Evolutionary conservation across 2,797 vertebrate genomes (phyloP).

Genomic region (Pitangus sulphuratus): DNA sequence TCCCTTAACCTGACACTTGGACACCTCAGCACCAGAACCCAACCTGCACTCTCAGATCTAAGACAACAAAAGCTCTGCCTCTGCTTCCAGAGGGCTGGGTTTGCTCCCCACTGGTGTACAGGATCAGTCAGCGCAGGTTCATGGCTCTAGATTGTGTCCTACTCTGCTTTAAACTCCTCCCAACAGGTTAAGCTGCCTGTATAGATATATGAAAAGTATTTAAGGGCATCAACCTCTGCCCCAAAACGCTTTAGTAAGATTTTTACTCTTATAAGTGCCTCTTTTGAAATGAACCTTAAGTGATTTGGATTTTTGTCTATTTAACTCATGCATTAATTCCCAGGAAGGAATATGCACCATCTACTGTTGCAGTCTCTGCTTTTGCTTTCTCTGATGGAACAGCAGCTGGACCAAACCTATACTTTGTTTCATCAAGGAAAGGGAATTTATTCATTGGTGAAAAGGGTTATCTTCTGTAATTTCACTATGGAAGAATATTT

Average conservation of each 20-base stretch:
- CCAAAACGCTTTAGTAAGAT: neutral
- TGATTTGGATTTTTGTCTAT: neutral
- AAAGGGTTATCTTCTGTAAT: conserved; percentile 20
- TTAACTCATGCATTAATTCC: neutral
- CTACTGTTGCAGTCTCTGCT: neutral
- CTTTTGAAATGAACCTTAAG: neutral
- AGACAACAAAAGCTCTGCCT: neutral
- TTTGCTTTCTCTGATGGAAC: neutral
- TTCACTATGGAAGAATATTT: neutral
- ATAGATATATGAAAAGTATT: neutral
- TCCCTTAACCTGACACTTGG: neutral
- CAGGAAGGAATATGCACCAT: neutral
- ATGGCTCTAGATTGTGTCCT: neutral
- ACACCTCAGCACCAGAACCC: neutral
- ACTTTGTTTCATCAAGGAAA: neutral
- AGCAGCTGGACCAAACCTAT: neutral
- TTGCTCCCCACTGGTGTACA: neutral
- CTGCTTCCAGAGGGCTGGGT: neutral
- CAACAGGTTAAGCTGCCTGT: neutral
- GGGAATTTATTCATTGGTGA: neutral
- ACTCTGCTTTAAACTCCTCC: neutral
- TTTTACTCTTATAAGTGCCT: neutral
- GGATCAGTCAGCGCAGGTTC: neutral
- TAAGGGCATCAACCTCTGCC: neutral
- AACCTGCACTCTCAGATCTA: neutral